Evolutionary conservation across 2,888 invertebrate species (phyloP).

Genomic region (Patella caerulea): DNA sequence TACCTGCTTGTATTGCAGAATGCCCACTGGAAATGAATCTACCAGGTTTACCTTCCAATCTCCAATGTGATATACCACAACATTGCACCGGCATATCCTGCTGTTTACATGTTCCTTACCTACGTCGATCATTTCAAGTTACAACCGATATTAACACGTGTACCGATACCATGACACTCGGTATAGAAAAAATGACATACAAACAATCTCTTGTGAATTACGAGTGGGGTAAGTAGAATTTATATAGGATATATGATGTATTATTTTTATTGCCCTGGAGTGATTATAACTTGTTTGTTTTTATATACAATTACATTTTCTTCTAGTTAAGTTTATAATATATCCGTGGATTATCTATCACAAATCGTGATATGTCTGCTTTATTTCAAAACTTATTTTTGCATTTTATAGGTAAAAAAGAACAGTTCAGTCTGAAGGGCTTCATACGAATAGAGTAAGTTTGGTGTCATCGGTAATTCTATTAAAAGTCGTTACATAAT

Average conservation of each 20-base stretch:
- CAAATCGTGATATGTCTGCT: no score
- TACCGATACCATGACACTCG: conserved; percentile 26
- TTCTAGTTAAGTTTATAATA: no score
- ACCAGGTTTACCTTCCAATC: conserved; percentile 15
- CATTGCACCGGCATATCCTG: conserved; percentile 34
- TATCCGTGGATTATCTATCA: no score
- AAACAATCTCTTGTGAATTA: conserved; percentile 17
- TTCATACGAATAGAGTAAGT: conserved; percentile 45
- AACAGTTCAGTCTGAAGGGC: conserved; percentile 37
- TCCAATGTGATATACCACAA: conserved; percentile 24
- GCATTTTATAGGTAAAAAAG: no score
- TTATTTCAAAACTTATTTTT: no score
- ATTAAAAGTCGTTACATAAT: no score
- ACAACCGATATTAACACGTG: conserved; percentile 29
- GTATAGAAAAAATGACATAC: conserved; percentile 27
- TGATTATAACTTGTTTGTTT: no score
- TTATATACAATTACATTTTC: no score
- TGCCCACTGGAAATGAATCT: conserved; percentile 22
- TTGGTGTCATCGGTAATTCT: no score
- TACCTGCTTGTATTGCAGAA: conserved; percentile 15
- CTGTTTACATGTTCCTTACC: conserved; percentile 35
- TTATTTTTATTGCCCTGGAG: no score
- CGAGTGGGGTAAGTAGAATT: conserved; percentile 15
- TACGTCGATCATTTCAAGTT: conserved; percentile 26
- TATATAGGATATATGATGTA: not conserved